Conservation (phyloP, 2,797 vertebrate species). For the Hemitrygon akajei region DNA sequence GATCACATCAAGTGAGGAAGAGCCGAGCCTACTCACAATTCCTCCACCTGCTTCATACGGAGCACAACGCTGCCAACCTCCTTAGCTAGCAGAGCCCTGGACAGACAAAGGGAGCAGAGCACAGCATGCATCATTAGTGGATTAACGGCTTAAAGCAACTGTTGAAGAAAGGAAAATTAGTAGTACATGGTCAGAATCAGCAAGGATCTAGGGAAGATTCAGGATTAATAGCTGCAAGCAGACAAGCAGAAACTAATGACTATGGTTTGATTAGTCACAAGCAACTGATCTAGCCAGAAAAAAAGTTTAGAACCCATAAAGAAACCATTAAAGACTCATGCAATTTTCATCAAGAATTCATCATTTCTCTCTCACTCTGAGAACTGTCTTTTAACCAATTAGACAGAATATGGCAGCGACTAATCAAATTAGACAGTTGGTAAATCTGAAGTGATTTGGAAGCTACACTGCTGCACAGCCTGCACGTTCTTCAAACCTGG, state of each 20-base stretch:
- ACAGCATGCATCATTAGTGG: conserved; percentile 53
- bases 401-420: background rate
- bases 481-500: background rate
- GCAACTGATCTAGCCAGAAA: background rate
- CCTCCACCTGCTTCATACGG: conserved; percentile 99
- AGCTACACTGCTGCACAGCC: background rate
- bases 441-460: background rate
- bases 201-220: background rate
- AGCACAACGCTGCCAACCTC: conserved; percentile 98
- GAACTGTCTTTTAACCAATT: background rate
- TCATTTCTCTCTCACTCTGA: background rate
- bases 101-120: conserved; percentile 59
- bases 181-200: background rate
- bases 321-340: background rate
- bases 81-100: conserved; percentile 88
- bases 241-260: background rate
- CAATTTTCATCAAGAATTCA: background rate
- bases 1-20: conserved; percentile 53
- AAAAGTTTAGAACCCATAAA: background rate
- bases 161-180: conserved; percentile 36
- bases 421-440: background rate
- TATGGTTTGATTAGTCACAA: background rate
- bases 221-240: background rate
- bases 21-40: conserved; percentile 92
- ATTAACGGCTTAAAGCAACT: conserved; percentile 27